Evolutionary conservation across 2,888 invertebrate genomes (phyloP).

Genomic region (Callosobruchus maculatus): DNA sequence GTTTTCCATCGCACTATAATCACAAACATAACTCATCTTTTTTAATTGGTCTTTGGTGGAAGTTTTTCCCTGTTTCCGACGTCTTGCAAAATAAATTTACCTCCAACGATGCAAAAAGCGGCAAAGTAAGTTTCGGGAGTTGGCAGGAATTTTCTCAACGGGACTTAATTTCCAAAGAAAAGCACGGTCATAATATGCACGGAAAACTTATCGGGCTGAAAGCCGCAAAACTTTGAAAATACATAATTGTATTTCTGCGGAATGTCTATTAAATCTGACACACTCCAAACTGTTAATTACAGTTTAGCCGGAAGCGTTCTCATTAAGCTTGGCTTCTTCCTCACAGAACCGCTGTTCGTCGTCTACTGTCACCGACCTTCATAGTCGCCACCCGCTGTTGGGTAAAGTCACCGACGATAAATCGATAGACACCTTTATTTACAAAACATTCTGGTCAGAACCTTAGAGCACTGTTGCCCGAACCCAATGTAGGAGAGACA

Average conservation of each 20-base stretch:
- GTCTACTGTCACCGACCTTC: no score
- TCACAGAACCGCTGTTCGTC: no score
- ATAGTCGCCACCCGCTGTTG: no score
- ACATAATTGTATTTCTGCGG: not conserved
- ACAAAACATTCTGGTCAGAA: no score
- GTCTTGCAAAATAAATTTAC: constrained; percentile 8
- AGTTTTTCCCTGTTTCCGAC: constrained; percentile 15
- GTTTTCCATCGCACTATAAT: not conserved
- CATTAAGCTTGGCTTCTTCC: not conserved
- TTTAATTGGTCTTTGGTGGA: constrained; percentile 18
- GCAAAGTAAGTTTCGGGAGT: not conserved
- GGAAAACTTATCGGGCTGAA: not conserved
- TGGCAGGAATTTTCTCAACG: not conserved
- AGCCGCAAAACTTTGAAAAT: not conserved
- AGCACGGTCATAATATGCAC: not conserved
- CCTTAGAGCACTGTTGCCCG: no score
- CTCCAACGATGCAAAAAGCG: not conserved
- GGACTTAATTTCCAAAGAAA: not conserved
- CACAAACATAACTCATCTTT: constrained; percentile 25
- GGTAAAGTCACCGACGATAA: no score
- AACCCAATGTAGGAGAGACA: no score
- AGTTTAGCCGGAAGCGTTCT: not conserved
- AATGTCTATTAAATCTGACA: not conserved
- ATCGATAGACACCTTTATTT: no score
- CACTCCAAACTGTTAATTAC: not conserved